Percentiles rank a stretch among this genome's conserved stretches.
Evolutionary conservation across 2,888 invertebrate genomes (phyloP).

Genomic region (Ochropleura leucogaster): DNA sequence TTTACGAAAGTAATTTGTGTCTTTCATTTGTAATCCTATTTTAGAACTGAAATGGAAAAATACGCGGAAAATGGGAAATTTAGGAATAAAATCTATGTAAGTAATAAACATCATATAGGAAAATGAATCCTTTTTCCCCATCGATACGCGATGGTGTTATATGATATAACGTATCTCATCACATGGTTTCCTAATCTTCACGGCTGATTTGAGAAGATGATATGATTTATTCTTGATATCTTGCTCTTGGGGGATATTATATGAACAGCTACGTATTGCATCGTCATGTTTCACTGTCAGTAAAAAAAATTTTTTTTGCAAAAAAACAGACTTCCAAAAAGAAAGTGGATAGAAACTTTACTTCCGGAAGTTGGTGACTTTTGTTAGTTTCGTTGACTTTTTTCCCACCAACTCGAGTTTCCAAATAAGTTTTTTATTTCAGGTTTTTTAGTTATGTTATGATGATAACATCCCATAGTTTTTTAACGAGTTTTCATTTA

Average conservation of each 20-base stretch:
- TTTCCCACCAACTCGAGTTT: no score
- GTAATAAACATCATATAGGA: neutral
- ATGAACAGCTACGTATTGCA: constrained; percentile 12
- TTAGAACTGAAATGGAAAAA: neutral
- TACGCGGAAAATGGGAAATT: neutral
- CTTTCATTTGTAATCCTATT: neutral
- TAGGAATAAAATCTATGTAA: neutral
- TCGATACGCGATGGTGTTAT: neutral
- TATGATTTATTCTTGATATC: neutral
- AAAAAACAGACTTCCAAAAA: no score
- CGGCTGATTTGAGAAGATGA: constrained; percentile 4
- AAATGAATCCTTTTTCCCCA: neutral
- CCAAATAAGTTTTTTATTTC: no score
- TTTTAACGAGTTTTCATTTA: no score
- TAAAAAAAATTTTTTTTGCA: constrained; percentile 29
- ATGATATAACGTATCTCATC: neutral
- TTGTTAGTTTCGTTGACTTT: no score
- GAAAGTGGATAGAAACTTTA: no score
- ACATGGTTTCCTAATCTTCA: constrained; percentile 8
- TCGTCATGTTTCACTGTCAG: constrained; percentile 10
- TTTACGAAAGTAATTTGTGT: neutral
- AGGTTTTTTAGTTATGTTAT: no score
- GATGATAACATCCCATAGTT: no score
- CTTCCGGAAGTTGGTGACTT: no score
- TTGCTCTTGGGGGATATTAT: neutral